Evolutionary conservation across 2,113 vertebrate genomes (phyloP).

Genomic region (Thamnaconus septentrionalis): DNA sequence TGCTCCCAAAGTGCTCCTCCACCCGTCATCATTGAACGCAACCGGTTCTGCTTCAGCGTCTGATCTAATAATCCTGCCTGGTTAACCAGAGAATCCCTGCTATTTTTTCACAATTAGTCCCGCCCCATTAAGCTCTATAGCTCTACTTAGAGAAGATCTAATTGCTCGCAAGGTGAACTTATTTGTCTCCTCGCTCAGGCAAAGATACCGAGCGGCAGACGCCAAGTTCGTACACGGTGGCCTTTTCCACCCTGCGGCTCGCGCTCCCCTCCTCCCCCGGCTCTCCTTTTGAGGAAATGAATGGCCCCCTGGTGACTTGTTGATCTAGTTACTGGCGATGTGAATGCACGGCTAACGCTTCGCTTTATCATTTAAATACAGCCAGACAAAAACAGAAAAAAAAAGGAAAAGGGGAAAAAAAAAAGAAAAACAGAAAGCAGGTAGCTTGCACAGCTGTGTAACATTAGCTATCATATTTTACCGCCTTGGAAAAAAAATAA

Average conservation of each 20-base stretch:
- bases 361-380: slow-evolving; percentile 25
- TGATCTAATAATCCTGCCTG: no score
- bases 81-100: no score
- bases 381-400: no score
- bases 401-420: background rate
- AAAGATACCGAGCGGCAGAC: no score
- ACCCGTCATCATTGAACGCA: no score
- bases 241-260: slow-evolving; percentile 1
- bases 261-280: slow-evolving; percentile 1
- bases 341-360: slow-evolving; percentile 19
- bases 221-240: background rate
- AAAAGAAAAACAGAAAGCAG: background rate
- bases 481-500: background rate
- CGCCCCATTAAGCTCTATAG: no score
- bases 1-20: no score
- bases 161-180: no score
- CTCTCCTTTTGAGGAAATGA: slow-evolving; percentile 10
- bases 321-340: slow-evolving; percentile 38
- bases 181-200: no score
- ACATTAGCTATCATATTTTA: slow-evolving; percentile 33
- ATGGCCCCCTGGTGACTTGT: slow-evolving; percentile 49
- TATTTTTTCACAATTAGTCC: no score
- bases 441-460: slow-evolving; percentile 28
- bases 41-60: no score
- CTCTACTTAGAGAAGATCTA: no score